phyloP scores from a whole-genome alignment of 2,113 vertebrate genomes.

The Euleptes europaea region DNA sequence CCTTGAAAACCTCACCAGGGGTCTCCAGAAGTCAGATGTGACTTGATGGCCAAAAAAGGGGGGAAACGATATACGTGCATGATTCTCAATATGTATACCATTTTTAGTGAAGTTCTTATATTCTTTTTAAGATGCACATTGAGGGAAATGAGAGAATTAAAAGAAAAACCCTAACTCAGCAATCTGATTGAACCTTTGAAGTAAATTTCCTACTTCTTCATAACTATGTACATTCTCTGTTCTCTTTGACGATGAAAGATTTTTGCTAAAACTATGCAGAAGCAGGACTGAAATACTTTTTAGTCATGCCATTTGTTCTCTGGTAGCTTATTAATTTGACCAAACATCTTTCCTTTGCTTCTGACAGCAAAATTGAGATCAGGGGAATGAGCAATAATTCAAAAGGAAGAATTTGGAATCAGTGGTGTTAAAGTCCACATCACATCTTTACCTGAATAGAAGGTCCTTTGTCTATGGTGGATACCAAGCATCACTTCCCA shows the following conservation, averaged over 20 bases:
- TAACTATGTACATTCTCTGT: slow-evolving; percentile 26
- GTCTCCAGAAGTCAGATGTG: no score
- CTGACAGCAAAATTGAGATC: background rate
- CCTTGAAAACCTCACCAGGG: background rate
- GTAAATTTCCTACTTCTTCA: slow-evolving; percentile 42
- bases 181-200: slow-evolving; percentile 59
- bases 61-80: background rate
- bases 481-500: no score
- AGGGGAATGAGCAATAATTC: background rate
- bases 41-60: background rate
- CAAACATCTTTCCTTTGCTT: accelerated
- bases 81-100: background rate
- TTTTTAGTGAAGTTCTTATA: slow-evolving; percentile 6
- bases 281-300: background rate
- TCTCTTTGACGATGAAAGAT: slow-evolving; percentile 32
- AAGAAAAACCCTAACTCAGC: slow-evolving; percentile 49
- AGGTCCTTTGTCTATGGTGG: background rate
- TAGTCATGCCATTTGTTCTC: slow-evolving; percentile 15
- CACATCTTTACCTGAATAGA: background rate
- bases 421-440: background rate
- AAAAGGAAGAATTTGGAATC: background rate
- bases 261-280: slow-evolving; percentile 25
- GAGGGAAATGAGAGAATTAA: slow-evolving; percentile 39
- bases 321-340: slow-evolving; percentile 16
- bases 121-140: slow-evolving; percentile 52